phyloP scores from a whole-genome alignment of 2,113 vertebrate genomes.

The Rhabdornis inornatus region DNA sequence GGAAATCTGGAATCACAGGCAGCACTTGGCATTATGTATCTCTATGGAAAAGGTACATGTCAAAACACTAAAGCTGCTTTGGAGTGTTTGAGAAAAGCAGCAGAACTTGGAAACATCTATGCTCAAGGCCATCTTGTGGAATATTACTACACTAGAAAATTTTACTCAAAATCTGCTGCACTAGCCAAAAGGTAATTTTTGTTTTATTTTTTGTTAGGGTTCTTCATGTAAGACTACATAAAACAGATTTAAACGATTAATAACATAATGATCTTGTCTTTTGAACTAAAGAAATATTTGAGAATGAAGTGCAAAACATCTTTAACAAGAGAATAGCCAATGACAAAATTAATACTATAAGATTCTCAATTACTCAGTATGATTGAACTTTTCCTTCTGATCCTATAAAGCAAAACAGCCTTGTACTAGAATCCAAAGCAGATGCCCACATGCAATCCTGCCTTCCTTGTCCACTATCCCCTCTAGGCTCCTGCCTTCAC shows the following conservation, averaged over 20 bases:
- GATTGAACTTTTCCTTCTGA: background rate
- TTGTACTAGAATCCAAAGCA: background rate
- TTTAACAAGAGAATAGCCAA: background rate
- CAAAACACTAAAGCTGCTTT: slow-evolving; percentile 68
- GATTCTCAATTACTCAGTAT: background rate
- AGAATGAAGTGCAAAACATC: background rate
- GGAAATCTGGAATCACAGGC: slow-evolving; percentile 83
- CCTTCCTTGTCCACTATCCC: background rate
- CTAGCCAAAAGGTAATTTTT: slow-evolving; percentile 75
- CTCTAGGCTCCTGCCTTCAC: background rate
- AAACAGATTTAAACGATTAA: background rate
- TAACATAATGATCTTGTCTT: background rate
- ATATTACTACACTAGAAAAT: slow-evolving; percentile 77
- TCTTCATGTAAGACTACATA: background rate
- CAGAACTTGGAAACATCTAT: slow-evolving; percentile 76
- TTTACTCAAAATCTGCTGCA: slow-evolving; percentile 72
- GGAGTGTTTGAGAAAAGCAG: slow-evolving; percentile 72
- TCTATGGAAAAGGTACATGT: slow-evolving; percentile 71
- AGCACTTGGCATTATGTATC: slow-evolving; percentile 80
- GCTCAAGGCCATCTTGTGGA: slow-evolving; percentile 79
- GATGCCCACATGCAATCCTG: background rate
- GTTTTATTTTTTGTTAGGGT: background rate
- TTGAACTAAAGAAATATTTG: background rate
- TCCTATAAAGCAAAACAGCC: background rate
- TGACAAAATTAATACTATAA: background rate